A percentile compares a stretch with the other conserved stretches of the same genome.
Evolutionary conservation across 53 echinoderm and acorn worm genomes (phyloP).

Genomic region (Henricia sp.): DNA sequence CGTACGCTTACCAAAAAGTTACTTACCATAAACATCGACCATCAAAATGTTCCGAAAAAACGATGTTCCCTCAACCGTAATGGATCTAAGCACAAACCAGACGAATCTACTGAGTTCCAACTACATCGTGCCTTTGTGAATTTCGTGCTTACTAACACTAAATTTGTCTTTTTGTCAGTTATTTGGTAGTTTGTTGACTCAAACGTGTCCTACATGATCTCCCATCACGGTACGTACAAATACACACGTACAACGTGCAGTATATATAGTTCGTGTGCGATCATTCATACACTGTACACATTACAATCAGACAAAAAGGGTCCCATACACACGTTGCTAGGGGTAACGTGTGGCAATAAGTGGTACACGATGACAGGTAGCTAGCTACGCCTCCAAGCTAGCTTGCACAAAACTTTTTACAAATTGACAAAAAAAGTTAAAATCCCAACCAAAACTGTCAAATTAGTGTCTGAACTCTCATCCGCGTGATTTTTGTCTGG

Average conservation of each 20-base stretch:
- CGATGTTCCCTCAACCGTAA: neutral
- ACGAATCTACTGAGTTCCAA: neutral
- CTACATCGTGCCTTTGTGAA: constrained; percentile 8
- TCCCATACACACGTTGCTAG: constrained; percentile 49
- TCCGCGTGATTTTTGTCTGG: neutral
- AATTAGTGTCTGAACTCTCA: neutral
- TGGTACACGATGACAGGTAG: neutral
- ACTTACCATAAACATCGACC: constrained; percentile 29
- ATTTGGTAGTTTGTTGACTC: constrained; percentile 15
- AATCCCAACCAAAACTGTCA: neutral
- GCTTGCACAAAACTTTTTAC: constrained; percentile 7
- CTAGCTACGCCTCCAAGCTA: neutral
- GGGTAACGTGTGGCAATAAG: constrained; percentile 54
- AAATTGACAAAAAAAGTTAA: neutral
- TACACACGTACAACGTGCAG: neutral
- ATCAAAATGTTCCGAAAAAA: neutral
- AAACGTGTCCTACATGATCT: neutral
- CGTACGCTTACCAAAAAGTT: neutral
- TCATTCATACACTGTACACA: neutral
- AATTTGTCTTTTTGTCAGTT: constrained; percentile 10
- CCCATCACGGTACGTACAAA: too few relatives aligned
- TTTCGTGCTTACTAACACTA: constrained; percentile 1
- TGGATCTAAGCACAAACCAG: constrained; percentile 6
- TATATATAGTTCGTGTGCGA: neutral
- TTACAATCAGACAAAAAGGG: neutral